phyloP scores from a whole-genome alignment of 2,888 invertebrate species.

The Brachyptera putata region DNA sequence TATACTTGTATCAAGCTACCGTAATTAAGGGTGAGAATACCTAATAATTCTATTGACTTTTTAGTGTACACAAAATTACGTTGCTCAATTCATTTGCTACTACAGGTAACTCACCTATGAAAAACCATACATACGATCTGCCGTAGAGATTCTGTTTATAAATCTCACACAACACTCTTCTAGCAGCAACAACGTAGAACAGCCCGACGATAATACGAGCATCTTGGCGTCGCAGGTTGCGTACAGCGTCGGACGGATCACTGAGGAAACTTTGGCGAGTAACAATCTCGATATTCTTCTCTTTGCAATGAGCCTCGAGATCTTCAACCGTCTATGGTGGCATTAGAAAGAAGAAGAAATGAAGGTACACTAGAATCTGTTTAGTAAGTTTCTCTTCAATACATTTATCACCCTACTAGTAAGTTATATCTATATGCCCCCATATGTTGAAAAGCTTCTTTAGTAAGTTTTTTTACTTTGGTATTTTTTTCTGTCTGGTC shows the following conservation, averaged over 20 bases:
- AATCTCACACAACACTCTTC: slow-evolving; percentile 93
- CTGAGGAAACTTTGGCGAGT: slow-evolving; percentile 95
- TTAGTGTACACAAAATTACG: background rate
- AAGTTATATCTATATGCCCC: too few relatives aligned
- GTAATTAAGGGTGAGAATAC: too few relatives aligned
- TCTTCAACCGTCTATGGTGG: slow-evolving; percentile 98
- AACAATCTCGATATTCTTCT: slow-evolving; percentile 89
- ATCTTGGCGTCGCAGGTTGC: slow-evolving; percentile 91
- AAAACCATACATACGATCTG: slow-evolving; percentile 97
- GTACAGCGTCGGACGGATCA: slow-evolving; percentile 93
- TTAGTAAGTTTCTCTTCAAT: too few relatives aligned
- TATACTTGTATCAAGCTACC: too few relatives aligned
- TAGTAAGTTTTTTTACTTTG: too few relatives aligned
- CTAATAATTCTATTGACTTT: background rate
- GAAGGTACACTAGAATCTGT: too few relatives aligned
- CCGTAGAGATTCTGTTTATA: slow-evolving; percentile 93
- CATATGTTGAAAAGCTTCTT: too few relatives aligned
- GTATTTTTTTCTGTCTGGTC: too few relatives aligned
- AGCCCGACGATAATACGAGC: slow-evolving; percentile 96
- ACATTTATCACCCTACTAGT: too few relatives aligned
- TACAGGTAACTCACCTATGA: slow-evolving; percentile 79
- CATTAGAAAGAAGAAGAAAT: too few relatives aligned
- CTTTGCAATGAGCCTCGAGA: slow-evolving; percentile 88
- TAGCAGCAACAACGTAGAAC: slow-evolving; percentile 96
- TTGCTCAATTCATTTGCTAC: background rate